Conservation (phyloP, 2,888 invertebrate genomes). For the Leptura quadrifasciata region DNA sequence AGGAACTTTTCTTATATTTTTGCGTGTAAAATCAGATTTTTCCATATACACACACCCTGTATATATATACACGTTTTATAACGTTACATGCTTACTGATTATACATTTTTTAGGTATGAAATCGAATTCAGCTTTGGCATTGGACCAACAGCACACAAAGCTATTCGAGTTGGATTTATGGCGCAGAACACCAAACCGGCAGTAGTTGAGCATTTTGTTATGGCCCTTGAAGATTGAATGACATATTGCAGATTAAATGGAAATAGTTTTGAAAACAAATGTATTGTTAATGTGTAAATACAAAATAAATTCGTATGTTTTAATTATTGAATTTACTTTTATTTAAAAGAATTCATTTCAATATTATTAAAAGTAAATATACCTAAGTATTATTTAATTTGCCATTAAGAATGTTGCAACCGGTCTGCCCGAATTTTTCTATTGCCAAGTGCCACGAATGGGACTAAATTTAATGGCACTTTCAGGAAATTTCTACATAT, state of each 20-base stretch:
- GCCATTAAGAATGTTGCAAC: no score
- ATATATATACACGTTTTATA: not conserved
- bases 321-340: no score
- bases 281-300: not conserved
- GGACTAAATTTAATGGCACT: no score
- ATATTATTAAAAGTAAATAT: not conserved
- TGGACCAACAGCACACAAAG: constrained; percentile 84
- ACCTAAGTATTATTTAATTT: no score
- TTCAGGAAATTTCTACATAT: no score
- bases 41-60: not conserved
- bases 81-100: not conserved
- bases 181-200: constrained; percentile 76
- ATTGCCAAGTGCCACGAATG: no score
- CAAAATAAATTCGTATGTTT: not conserved
- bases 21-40: no score
- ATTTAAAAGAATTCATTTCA: no score
- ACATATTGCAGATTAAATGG: constrained; percentile 39
- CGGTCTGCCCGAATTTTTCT: no score
- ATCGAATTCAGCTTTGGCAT: constrained; percentile 87
- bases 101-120: constrained; percentile 71
- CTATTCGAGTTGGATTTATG: constrained; percentile 89
- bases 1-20: no score
- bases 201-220: constrained; percentile 66
- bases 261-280: not conserved
- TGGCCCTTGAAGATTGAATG: constrained; percentile 67